Conservation (phyloP, 1,140 invertebrate genomes). For the Solenopsis invicta region DNA sequence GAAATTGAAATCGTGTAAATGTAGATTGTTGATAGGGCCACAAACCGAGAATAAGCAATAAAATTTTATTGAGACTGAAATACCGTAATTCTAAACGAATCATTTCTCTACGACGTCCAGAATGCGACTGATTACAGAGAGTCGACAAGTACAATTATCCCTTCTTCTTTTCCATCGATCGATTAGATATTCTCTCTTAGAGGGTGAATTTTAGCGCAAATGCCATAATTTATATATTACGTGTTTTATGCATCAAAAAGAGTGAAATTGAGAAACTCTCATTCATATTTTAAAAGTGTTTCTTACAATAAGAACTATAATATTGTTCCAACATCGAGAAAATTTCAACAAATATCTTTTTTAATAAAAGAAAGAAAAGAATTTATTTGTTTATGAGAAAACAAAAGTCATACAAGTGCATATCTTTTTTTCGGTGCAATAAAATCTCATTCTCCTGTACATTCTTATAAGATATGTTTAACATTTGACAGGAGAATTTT, state of each 20-base stretch:
- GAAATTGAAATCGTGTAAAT: neutral
- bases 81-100: neutral
- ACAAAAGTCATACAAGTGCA: too few relatives aligned
- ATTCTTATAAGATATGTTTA: neutral
- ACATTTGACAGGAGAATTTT: neutral
- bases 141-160: neutral
- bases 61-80: neutral
- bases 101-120: neutral
- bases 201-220: neutral
- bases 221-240: neutral
- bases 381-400: neutral
- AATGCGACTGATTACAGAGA: neutral
- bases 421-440: neutral
- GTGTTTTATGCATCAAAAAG: neutral
- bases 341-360: neutral
- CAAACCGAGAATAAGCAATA: neutral
- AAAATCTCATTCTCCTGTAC: neutral
- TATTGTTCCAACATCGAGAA: neutral
- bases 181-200: neutral
- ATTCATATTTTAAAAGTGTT: neutral
- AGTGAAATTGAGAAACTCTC: too few relatives aligned
- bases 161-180: neutral
- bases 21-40: constrained; percentile 18
- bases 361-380: neutral
- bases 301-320: neutral